These are phyloP conservation scores for Hymenochirus boettgeri DNA, from an alignment of 2,113 vertebrate genomes.

Conservation along the genomic window DNA sequence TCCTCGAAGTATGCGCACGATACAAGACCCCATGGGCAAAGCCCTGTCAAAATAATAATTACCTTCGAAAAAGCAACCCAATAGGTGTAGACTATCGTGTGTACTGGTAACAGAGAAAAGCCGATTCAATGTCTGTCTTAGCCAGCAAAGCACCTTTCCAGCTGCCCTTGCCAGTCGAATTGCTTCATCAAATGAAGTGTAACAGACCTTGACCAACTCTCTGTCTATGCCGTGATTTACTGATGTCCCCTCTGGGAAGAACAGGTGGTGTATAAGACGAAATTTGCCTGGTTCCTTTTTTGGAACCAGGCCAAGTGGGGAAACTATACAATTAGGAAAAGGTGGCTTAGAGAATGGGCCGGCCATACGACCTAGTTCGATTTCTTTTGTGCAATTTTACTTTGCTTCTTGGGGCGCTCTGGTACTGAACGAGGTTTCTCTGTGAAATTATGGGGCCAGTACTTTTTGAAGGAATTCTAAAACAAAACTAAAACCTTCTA, in stretches of 20 bases:
- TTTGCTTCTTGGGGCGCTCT: neutral
- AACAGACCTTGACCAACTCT: neutral
- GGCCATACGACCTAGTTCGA: neutral
- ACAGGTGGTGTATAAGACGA: slow-evolving; percentile 1
- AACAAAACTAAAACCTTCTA: no score
- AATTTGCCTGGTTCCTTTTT: neutral
- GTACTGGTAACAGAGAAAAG: neutral
- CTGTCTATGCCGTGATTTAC: neutral
- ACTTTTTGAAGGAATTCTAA: no score
- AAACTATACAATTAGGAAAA: neutral
- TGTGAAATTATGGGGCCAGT: no score
- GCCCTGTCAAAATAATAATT: neutral
- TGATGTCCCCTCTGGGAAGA: neutral
- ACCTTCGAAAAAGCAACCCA: neutral
- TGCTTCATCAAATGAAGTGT: slow-evolving; percentile 2
- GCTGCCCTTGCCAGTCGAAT: neutral
- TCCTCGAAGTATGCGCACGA: neutral
- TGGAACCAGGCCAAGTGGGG: neutral
- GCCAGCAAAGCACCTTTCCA: neutral
- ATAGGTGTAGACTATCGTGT: neutral
- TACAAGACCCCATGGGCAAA: neutral
- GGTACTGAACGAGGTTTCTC: no score
- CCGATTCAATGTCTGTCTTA: neutral
- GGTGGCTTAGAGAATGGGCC: neutral
- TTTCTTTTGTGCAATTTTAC: neutral